Conservation (phyloP, 2,113 vertebrate species). For the Lathamus discolor region DNA sequence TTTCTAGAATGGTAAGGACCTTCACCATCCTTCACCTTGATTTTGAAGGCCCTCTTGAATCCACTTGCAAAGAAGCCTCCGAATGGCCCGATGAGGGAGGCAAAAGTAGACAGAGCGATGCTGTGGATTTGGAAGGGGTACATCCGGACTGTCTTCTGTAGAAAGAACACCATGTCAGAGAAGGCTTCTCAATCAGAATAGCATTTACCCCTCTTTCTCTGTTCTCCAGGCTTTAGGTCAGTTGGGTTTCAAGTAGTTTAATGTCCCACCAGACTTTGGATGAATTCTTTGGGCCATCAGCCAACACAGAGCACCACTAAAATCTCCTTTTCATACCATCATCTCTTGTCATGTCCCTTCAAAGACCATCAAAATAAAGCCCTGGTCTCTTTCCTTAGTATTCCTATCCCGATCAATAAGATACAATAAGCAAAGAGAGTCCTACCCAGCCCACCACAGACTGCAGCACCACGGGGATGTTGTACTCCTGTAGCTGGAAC, state of each 20-base stretch:
- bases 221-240: not conserved
- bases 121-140: constrained; percentile 99
- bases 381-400: not conserved
- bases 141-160: constrained; percentile 88
- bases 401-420: not conserved
- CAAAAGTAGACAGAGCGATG: constrained; percentile 92
- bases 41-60: constrained; percentile 98
- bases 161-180: not conserved
- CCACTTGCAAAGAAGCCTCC: constrained; percentile 98
- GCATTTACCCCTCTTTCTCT: not conserved
- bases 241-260: not conserved
- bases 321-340: not conserved
- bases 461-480: constrained; percentile 84
- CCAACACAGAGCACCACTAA: not conserved
- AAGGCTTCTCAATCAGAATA: not conserved
- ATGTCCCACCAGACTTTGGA: not conserved
- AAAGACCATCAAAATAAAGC: not conserved
- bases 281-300: not conserved
- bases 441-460: constrained; percentile 91
- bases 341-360: not conserved
- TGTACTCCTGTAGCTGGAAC: constrained; percentile 93
- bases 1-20: not conserved
- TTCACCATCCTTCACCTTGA: constrained; percentile 82
- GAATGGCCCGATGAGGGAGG: constrained; percentile 94
- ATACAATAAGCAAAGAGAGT: not conserved